Evolutionary conservation across 1,140 invertebrate genomes (phyloP).

Genomic region (Cherax destructor): DNA sequence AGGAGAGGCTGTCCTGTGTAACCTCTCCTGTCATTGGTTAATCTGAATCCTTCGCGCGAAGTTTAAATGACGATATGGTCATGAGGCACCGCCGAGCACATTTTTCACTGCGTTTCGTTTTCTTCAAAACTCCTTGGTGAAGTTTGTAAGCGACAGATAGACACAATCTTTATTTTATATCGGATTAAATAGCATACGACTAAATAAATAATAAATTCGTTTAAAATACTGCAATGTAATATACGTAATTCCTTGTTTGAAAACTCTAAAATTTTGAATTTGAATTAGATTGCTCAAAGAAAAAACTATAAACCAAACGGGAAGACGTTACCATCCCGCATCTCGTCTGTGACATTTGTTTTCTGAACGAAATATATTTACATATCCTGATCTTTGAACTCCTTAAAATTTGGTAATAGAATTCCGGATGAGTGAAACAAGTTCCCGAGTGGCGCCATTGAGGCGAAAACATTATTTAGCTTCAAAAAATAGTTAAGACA

Average conservation of each 20-base stretch:
- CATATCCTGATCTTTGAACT: too few species aligned
- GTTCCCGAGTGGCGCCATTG: too few species aligned
- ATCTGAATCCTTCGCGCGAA: not conserved
- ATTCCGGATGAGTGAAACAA: too few species aligned
- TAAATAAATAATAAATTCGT: not conserved
- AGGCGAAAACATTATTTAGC: too few species aligned
- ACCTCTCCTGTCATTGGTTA: not conserved
- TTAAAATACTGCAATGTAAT: not conserved
- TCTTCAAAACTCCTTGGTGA: not conserved
- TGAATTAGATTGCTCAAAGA: not conserved
- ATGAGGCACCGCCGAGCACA: not conserved
- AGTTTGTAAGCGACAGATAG: not conserved
- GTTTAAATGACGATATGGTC: not conserved
- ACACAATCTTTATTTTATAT: not conserved
- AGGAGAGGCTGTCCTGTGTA: not conserved
- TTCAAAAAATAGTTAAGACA: too few species aligned
- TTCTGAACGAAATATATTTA: too few species aligned
- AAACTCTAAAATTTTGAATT: not conserved
- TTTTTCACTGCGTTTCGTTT: not conserved
- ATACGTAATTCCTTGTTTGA: not conserved
- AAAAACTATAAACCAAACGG: not conserved
- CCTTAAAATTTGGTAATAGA: too few species aligned
- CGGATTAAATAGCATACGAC: not conserved
- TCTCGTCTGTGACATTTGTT: not conserved
- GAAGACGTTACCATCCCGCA: conserved; percentile 2